These are phyloP conservation scores for Ptilorrhoa leucosticta DNA, from an alignment of 2,113 vertebrate genomes.

Conservation along the genomic window DNA sequence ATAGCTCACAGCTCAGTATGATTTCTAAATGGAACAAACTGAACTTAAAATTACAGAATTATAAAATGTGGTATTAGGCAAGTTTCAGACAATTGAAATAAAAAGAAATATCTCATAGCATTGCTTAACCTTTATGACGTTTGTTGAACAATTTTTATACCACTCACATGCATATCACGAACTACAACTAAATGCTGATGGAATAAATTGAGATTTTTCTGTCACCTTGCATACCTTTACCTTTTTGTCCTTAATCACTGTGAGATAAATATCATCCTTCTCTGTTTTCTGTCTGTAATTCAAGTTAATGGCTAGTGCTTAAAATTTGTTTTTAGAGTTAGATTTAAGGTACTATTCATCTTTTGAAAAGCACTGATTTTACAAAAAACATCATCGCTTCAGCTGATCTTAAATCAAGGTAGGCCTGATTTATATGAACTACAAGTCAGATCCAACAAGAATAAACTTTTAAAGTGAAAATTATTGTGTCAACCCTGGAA, in stretches of 20 bases:
- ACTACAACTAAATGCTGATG: background rate
- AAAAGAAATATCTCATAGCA: background rate
- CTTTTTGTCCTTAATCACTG: background rate
- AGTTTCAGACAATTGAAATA: background rate
- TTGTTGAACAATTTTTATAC: background rate
- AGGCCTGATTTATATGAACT: background rate
- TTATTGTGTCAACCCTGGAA: background rate
- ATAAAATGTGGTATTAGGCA: background rate
- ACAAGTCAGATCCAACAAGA: background rate
- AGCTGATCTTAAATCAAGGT: background rate
- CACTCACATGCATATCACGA: background rate
- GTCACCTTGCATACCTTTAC: background rate
- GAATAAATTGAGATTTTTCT: background rate
- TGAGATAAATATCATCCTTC: background rate
- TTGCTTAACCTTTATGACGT: background rate
- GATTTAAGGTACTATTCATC: slow-evolving; percentile 2
- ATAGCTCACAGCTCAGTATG: background rate
- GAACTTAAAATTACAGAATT: background rate
- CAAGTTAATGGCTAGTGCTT: background rate
- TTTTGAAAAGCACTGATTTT: background rate
- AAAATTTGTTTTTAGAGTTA: background rate
- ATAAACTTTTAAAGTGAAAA: background rate
- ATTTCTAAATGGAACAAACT: background rate
- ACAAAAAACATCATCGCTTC: background rate
- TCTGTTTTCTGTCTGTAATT: slow-evolving; percentile 4